Evolutionary conservation across 1,140 invertebrate genomes (phyloP).

Genomic region (Eumeta japonica): DNA sequence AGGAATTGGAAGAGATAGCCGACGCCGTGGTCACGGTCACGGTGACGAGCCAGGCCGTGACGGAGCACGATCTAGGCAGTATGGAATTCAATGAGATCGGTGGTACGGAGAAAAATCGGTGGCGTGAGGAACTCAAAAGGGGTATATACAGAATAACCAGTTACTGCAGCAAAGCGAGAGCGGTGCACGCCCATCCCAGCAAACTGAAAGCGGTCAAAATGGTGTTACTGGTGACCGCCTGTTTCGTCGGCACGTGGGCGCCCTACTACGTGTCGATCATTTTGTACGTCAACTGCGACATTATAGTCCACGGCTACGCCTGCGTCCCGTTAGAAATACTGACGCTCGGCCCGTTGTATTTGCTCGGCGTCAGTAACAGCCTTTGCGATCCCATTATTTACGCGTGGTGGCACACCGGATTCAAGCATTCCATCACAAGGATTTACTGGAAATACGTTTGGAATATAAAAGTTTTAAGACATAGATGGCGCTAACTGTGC

Average conservation of each 20-base stretch:
- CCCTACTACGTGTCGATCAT: slow-evolving; percentile 24
- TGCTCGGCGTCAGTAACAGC: slow-evolving; percentile 21
- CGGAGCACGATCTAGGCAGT: slow-evolving; percentile 4
- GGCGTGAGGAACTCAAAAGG: slow-evolving; percentile 3
- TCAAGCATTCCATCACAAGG: slow-evolving; percentile 17
- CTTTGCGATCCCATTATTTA: slow-evolving; percentile 24
- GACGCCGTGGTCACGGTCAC: slow-evolving; percentile 15
- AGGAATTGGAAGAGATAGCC: slow-evolving; percentile 7
- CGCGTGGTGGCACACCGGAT: slow-evolving; percentile 25
- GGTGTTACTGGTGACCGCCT: slow-evolving; percentile 19
- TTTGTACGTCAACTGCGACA: slow-evolving; percentile 24
- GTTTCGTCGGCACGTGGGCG: slow-evolving; percentile 23
- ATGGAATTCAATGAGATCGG: slow-evolving; percentile 14
- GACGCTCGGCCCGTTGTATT: slow-evolving; percentile 21
- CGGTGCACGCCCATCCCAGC: slow-evolving; percentile 12
- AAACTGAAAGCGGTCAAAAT: slow-evolving; percentile 26
- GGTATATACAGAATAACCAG: slow-evolving; percentile 8
- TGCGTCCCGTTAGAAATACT: slow-evolving; percentile 22
- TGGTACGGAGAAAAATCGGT: slow-evolving; percentile 8
- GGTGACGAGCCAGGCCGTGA: slow-evolving; percentile 9
- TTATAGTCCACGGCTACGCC: slow-evolving; percentile 20
- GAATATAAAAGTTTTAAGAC: not conserved
- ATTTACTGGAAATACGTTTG: slow-evolving; percentile 20
- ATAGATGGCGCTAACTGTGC: too few relatives aligned
- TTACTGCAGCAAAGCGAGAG: slow-evolving; percentile 11